Evolutionary conservation across 2,888 invertebrate species (phyloP), one percentile per base, ranked within the genome.

Genomic region (Pteria penguin): DNA sequence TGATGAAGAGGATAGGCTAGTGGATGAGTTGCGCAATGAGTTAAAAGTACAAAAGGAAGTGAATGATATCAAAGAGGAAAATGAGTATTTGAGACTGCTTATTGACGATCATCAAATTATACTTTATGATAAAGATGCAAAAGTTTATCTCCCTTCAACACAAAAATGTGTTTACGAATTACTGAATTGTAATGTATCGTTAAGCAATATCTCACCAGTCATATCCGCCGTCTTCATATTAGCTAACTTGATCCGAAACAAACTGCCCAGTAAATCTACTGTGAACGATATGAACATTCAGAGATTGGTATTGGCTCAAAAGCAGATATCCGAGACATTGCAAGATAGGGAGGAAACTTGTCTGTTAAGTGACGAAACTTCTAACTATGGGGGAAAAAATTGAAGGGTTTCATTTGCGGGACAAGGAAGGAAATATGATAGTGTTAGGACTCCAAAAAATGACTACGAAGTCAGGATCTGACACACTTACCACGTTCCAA

Each of bases 81-180:
- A 57, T 57, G 57, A 22, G 24, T 57, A 57, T n/a, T 27, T 57
- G 1, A 18, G n/a, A 57, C 11, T 57, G 11, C 57, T 54, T 54
- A 18, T 61, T 8, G 70, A 54, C 29, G 54, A 70, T 61, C 4
- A n/a, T 55, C 31, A 61, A 27, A 33, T 70, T 31, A 32, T 31
- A 1, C 27, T 52, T 11, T 62, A 55, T 71, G 32, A 71, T 54
- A 26, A 63, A 18, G 62, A 71, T 29, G 8, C 27, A 33, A 62
- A 71, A 54, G 33, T 55, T 52, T 71, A 61, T 54, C 55, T 33
- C 11, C 24, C 33, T 32, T 27, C 22, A 18, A 27, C 33, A 4
- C 52, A 71, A 24, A 14, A 32, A n/a, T 71, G 63, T 63, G 62
- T 71, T 24, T 62, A 63, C 63, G 71, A 36, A n/a, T 26, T 54